Evolutionary conservation across 2,888 invertebrate species (phyloP).

Genomic region (Apotomis turbidana): DNA sequence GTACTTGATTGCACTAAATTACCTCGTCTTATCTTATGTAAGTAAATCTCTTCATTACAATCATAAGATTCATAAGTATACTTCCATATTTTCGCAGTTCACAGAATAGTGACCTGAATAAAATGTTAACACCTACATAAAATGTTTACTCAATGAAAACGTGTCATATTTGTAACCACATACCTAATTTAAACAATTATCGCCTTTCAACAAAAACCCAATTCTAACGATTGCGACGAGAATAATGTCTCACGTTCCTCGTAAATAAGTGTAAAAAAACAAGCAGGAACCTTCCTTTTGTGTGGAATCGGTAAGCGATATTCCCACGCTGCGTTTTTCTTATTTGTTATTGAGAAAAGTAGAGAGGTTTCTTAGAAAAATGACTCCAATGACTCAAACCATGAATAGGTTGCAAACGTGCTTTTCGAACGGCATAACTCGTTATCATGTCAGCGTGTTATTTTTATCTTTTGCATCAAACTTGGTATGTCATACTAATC

Average conservation of each 20-base stretch:
- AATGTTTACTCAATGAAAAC: not conserved
- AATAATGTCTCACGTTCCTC: constrained; percentile 10
- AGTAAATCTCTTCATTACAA: too few relatives aligned
- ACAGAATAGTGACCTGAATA: not conserved
- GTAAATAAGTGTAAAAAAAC: constrained; percentile 4
- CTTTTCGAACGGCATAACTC: not conserved
- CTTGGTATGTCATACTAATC: too few relatives aligned
- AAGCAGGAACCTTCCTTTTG: constrained; percentile 2
- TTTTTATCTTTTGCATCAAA: not conserved
- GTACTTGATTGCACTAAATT: too few relatives aligned
- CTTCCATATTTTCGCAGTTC: not conserved
- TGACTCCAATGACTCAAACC: constrained; percentile 17
- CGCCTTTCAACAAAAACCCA: not conserved
- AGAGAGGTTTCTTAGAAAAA: constrained; percentile 12
- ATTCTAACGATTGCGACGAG: not conserved
- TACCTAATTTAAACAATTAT: not conserved
- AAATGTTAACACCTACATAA: not conserved
- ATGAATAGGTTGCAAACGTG: not conserved
- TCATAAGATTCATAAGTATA: not conserved
- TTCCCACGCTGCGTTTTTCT: constrained; percentile 21
- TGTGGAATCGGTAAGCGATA: constrained; percentile 5
- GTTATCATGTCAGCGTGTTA: not conserved
- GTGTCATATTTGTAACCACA: not conserved
- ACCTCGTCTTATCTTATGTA: too few relatives aligned
- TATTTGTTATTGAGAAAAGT: not conserved